These are phyloP conservation scores for Eudasyphora cyanicolor DNA, from an alignment of 2,888 invertebrate genomes.

Conservation along the genomic window DNA sequence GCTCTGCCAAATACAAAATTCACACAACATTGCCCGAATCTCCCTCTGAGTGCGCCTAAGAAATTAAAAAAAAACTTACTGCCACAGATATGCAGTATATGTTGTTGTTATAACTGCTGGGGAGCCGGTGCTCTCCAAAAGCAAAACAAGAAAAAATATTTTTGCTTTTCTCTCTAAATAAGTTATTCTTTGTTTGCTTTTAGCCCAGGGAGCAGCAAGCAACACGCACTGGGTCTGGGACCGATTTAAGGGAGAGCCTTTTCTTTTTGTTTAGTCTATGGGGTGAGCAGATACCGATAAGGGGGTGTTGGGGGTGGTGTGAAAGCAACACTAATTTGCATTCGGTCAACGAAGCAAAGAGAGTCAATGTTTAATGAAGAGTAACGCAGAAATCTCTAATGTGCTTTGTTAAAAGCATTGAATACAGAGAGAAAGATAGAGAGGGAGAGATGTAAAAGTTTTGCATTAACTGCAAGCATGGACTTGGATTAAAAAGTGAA, in stretches of 20 bases:
- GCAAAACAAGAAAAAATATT: conserved; percentile 28
- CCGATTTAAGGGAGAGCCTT: not conserved
- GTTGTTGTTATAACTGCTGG: not conserved
- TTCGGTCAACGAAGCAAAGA: not conserved
- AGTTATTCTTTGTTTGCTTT: conserved; percentile 17
- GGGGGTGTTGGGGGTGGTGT: not conserved
- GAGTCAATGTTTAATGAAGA: not conserved
- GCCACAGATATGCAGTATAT: not conserved
- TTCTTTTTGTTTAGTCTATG: not conserved
- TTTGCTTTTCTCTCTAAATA: conserved; percentile 37
- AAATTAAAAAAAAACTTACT: no score
- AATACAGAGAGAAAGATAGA: no score
- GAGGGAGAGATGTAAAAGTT: not conserved
- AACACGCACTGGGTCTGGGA: no score
- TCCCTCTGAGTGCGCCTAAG: not conserved
- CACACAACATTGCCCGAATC: conserved; percentile 1
- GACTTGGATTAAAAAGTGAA: not conserved
- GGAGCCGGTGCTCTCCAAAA: conserved; percentile 14
- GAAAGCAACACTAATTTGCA: not conserved
- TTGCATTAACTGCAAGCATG: no score
- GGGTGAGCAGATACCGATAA: no score
- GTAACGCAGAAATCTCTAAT: not conserved
- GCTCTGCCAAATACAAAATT: conserved; percentile 53
- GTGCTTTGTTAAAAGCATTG: not conserved
- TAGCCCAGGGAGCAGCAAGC: not conserved